These are phyloP conservation scores for Brachionus rubens DNA, from an alignment of 1,140 invertebrate species.

Conservation along the genomic window DNA sequence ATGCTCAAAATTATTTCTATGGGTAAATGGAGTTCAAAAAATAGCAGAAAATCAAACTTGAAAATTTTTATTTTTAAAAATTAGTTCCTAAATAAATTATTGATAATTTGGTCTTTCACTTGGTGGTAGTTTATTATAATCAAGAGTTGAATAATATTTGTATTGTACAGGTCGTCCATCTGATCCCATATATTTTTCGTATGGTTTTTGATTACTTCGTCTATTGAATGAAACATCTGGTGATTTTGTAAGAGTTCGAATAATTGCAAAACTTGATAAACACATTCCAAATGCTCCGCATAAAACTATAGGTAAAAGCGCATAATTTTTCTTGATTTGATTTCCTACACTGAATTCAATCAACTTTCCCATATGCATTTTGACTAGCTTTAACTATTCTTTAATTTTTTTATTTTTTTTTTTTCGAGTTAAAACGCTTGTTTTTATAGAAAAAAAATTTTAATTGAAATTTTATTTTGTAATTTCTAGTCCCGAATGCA, in stretches of 20 bases:
- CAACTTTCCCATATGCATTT: slow-evolving; percentile 35
- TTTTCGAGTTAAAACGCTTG: no score
- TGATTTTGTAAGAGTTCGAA: slow-evolving; percentile 5
- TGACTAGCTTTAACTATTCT: no score
- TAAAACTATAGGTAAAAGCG: slow-evolving; percentile 13
- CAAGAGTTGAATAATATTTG: slow-evolving; percentile 35
- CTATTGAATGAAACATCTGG: slow-evolving; percentile 27
- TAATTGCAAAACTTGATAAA: slow-evolving; percentile 23
- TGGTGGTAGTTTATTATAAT: slow-evolving; percentile 1
- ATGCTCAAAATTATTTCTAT: no score
- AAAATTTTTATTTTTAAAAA: no score
- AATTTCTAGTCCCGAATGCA: no score
- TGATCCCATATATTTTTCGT: background rate
- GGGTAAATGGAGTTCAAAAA: no score
- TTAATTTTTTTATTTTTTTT: no score
- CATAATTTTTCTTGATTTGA: slow-evolving; percentile 20
- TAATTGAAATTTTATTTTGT: no score
- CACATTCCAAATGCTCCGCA: slow-evolving; percentile 5
- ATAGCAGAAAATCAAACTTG: no score
- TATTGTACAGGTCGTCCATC: slow-evolving; percentile 22
- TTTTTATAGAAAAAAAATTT: no score
- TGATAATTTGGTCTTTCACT: background rate
- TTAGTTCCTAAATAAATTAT: no score
- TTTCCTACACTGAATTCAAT: slow-evolving; percentile 25
- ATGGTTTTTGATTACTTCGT: slow-evolving; percentile 6